Percentiles rank a stretch among this genome's conserved stretches.
phyloP scores from a whole-genome alignment of 2,113 vertebrate genomes.

The Abramis brama region DNA sequence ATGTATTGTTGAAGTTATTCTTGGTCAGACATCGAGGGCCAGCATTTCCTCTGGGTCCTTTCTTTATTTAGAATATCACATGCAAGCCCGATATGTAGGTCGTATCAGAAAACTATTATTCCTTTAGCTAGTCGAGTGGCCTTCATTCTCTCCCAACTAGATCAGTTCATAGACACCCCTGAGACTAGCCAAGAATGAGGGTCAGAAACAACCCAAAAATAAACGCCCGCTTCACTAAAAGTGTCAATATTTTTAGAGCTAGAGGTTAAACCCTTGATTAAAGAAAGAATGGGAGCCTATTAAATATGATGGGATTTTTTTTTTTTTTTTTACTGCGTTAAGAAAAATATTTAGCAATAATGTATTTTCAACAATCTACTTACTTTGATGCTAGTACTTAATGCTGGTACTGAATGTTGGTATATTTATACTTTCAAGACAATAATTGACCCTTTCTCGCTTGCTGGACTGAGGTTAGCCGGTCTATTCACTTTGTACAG shows the following conservation, averaged over 20 bases:
- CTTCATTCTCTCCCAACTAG: slow-evolving; percentile 41
- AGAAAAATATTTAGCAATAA: neutral
- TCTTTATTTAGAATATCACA: slow-evolving; percentile 22
- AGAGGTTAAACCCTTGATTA: slow-evolving; percentile 9
- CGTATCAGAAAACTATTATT: slow-evolving; percentile 34
- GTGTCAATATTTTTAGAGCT: slow-evolving; percentile 35
- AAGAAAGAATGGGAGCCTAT: neutral
- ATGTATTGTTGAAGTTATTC: slow-evolving; percentile 44
- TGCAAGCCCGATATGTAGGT: slow-evolving; percentile 33
- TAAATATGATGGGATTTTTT: neutral
- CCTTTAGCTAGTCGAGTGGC: slow-evolving; percentile 39
- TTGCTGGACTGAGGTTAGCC: neutral
- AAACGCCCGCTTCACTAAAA: slow-evolving; percentile 23
- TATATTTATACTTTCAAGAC: too few species aligned
- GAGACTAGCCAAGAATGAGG: slow-evolving; percentile 29
- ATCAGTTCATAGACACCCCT: slow-evolving; percentile 43
- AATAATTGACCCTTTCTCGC: neutral
- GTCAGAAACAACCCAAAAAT: slow-evolving; percentile 39
- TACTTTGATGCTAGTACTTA: too few species aligned
- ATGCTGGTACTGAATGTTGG: too few species aligned
- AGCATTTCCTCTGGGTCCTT: slow-evolving; percentile 39
- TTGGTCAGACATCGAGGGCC: slow-evolving; percentile 30
- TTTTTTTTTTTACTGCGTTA: neutral
- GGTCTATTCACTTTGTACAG: neutral
- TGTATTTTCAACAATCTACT: neutral